Conservation (phyloP, 2,888 invertebrate species). For the Agrotis clavis region DNA sequence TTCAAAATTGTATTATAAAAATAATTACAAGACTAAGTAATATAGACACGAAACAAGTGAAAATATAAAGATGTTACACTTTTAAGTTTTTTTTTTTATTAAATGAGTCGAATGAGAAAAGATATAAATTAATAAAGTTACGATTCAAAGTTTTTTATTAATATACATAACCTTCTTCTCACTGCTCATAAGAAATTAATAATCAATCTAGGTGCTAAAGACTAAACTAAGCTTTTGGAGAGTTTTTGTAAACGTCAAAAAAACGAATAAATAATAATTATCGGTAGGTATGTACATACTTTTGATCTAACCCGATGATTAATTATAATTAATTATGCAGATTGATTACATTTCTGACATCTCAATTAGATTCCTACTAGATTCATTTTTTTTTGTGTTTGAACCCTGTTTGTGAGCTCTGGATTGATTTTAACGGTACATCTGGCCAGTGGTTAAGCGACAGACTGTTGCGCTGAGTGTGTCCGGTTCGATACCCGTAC, state of each 20-base stretch:
- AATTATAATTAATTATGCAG: neutral
- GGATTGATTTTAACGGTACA: no score
- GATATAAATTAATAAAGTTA: conserved; percentile 1
- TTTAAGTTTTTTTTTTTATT: no score
- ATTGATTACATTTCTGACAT: neutral
- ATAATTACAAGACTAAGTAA: no score
- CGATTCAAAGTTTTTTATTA: conserved; percentile 24
- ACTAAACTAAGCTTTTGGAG: conserved; percentile 15
- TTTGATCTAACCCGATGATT: neutral
- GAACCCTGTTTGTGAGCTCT: no score
- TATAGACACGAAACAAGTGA: no score
- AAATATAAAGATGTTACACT: no score
- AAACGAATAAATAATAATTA: neutral
- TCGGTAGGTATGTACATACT: no score
- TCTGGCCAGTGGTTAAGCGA: no score
- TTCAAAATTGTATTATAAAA: no score
- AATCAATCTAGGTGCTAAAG: conserved; percentile 10
- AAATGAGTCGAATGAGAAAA: neutral
- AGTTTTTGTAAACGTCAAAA: neutral
- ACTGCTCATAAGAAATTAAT: conserved; percentile 20
- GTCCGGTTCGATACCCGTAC: no score
- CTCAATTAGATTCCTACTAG: neutral
- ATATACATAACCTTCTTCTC: neutral
- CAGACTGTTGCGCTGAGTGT: no score
- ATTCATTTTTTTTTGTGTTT: neutral